A percentile compares a stretch with the other conserved stretches of the same genome.
phyloP scores from a whole-genome alignment of 2,797 vertebrate genomes.

The Tangara arthus region DNA sequence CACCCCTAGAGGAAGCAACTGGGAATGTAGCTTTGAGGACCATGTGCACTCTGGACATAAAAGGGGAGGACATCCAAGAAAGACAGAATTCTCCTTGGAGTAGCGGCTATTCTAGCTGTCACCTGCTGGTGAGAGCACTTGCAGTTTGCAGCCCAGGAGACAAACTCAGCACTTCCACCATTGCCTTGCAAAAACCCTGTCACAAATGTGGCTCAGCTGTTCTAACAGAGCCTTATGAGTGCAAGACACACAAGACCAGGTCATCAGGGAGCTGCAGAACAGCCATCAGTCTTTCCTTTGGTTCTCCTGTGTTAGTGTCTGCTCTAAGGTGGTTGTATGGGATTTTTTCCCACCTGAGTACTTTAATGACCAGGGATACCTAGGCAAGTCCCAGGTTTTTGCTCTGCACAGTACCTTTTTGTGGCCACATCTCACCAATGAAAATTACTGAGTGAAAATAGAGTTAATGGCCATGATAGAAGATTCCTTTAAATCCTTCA shows the following conservation, averaged over 20 bases:
- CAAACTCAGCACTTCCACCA: background rate
- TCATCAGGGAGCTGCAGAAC: background rate
- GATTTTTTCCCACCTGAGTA: accelerated
- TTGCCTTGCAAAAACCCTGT: background rate
- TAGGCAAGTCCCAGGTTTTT: background rate
- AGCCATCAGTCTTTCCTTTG: background rate
- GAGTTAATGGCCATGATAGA: background rate
- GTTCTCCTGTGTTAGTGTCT: background rate
- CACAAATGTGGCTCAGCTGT: background rate
- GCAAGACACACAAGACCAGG: background rate
- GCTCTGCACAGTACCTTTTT: background rate
- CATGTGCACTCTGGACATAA: background rate
- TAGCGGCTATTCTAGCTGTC: background rate
- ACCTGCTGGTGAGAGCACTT: background rate
- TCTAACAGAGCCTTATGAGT: background rate
- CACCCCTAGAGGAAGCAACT: background rate
- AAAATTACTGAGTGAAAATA: background rate
- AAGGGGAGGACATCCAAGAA: background rate
- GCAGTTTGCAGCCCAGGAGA: background rate
- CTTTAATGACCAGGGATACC: background rate
- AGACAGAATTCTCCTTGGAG: background rate
- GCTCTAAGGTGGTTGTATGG: background rate
- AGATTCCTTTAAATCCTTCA: background rate
- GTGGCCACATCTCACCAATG: background rate
- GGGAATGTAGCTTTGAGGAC: background rate